Conservation (phyloP, 2,888 invertebrate species). For the Synanthedon tipuliformis region DNA sequence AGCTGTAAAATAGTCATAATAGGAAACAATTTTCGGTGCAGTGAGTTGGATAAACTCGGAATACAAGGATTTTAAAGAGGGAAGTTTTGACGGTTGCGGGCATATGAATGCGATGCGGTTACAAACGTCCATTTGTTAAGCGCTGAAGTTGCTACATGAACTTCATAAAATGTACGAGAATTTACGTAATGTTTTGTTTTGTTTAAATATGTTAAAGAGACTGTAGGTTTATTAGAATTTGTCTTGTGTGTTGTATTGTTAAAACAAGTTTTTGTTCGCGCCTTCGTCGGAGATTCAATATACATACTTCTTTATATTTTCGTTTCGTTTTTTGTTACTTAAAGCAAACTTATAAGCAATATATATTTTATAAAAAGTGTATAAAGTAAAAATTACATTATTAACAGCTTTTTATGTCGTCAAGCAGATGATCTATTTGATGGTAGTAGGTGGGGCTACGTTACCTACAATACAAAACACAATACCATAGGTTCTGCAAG, state of each 20-base stretch:
- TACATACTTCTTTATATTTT: too few relatives aligned
- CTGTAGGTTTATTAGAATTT: background rate
- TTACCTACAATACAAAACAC: too few relatives aligned
- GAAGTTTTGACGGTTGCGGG: slow-evolving; percentile 25
- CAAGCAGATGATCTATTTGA: too few relatives aligned
- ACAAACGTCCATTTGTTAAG: slow-evolving; percentile 18
- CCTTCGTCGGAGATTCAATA: too few relatives aligned
- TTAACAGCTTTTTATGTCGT: too few relatives aligned
- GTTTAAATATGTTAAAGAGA: background rate
- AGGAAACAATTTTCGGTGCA: slow-evolving; percentile 13
- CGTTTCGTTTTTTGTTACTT: too few relatives aligned
- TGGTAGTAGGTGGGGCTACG: too few relatives aligned
- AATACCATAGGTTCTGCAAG: too few relatives aligned
- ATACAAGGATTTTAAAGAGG: slow-evolving; percentile 18
- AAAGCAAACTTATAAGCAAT: too few relatives aligned
- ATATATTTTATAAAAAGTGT: too few relatives aligned
- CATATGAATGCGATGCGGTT: slow-evolving; percentile 13
- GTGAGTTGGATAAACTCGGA: slow-evolving; percentile 8
- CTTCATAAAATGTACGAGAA: background rate
- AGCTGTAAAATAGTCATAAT: slow-evolving; percentile 9
- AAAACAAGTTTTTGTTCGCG: too few relatives aligned
- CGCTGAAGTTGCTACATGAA: background rate
- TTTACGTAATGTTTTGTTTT: background rate
- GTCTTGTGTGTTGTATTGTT: too few relatives aligned
- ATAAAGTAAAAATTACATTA: background rate